Evolutionary conservation across 2,888 invertebrate species (phyloP).

Genomic region (Petrophora chlorosata): DNA sequence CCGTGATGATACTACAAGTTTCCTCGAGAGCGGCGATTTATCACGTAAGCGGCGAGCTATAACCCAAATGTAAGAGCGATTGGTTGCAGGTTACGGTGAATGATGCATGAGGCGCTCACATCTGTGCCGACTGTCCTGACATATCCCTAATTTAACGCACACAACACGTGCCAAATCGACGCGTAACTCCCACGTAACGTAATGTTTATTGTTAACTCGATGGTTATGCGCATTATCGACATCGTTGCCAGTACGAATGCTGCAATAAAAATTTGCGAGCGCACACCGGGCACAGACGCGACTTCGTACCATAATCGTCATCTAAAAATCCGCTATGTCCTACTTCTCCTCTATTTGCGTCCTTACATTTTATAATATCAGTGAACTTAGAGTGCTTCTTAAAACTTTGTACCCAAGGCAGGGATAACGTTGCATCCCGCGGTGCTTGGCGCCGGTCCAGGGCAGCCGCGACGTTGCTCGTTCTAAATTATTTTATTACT

Average conservation of each 20-base stretch:
- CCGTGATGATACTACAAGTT: conserved; percentile 65
- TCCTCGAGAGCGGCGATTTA: conserved; percentile 56
- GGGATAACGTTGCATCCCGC: conserved; percentile 57
- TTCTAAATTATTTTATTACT: conserved; percentile 70
- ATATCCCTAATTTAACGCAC: conserved; percentile 53
- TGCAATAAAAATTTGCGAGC: conserved; percentile 60
- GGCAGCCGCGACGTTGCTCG: conserved; percentile 50
- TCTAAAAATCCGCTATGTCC: conserved; percentile 54
- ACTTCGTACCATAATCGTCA: conserved; percentile 52
- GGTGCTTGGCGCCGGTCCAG: conserved; percentile 61
- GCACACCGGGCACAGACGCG: conserved; percentile 38
- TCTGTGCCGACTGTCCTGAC: conserved; percentile 10
- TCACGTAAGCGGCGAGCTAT: conserved; percentile 54
- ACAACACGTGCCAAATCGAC: conserved; percentile 50
- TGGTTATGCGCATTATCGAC: conserved; percentile 38
- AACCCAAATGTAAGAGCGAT: conserved; percentile 61
- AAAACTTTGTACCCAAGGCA: conserved; percentile 55
- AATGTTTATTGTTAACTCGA: conserved; percentile 34
- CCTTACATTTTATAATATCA: conserved; percentile 62
- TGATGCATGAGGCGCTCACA: conserved; percentile 57
- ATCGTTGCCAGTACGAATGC: conserved; percentile 38
- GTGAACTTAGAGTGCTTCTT: conserved; percentile 60
- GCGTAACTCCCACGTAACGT: conserved; percentile 26
- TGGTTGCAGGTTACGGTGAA: conserved; percentile 64
- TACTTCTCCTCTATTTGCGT: conserved; percentile 44